Evolutionary conservation across 1,140 invertebrate species (phyloP), one percentile per base, ranked within the genome.

Genomic region (Dufourea novaeangliae): DNA sequence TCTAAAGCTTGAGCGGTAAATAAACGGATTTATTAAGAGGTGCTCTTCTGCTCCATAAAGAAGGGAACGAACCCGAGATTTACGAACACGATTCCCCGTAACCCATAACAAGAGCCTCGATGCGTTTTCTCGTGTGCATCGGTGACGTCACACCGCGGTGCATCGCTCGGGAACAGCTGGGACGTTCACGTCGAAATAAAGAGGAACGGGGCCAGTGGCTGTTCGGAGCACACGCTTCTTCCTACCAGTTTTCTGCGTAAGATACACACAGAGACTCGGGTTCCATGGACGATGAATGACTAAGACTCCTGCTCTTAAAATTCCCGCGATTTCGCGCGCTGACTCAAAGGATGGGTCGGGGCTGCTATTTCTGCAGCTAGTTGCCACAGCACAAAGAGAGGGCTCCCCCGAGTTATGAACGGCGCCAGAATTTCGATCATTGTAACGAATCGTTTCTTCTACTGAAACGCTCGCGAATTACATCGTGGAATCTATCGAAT

Each of bases 301-400:
- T 87, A 83, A 88, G 84, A 78, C 77, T 37, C 27, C 34, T 3
- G 67, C 74, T 81, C 74, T 74, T 84, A 73, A 85, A 86, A 79
- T 76, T 82, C 75, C 34, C 79, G 52, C 59, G 62, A 78, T 84
- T 82, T 80, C 41, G 57, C 56, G 52, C 32, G 57, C 37, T 85
- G 78, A 88, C 80, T 87, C 87, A 86, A 79, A 76, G 72, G 81
- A 54, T 41, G 73, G 57, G 56, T 64, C 76, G 59, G 54, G 79
- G 83, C 83, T 83, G 86, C 82, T 90, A 89, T 90, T 89, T 90
- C 78, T 83, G 87, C 78, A 59, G 39, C 70, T 62, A 32, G 41
- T 46, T 25, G 63, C 62, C 54, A 14, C 37, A n/a, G 72, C 83
- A 90, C 88, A 89, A 90, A 90, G 89, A 86, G 80, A 72, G 74